Percentiles rank a stretch among this genome's conserved stretches.
Conservation (phyloP, 2,888 invertebrate species). For the Dromius quadrimaculatus region DNA sequence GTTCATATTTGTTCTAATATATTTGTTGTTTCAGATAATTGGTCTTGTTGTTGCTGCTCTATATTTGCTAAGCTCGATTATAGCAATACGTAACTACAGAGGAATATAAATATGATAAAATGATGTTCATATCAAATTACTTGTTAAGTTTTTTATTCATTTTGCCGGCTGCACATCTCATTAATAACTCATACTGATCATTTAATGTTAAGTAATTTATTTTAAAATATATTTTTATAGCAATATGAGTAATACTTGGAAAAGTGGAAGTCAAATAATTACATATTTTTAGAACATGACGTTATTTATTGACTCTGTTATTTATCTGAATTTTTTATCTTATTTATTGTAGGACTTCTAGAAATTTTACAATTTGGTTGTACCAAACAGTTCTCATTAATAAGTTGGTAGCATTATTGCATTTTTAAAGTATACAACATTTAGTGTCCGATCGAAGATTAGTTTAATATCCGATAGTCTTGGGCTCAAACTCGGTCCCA, state of each 20-base stretch:
- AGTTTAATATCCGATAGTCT: no score
- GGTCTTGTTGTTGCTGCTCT: constrained; percentile 79
- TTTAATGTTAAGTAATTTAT: constrained; percentile 21
- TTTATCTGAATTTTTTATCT: no score
- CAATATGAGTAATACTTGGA: no score
- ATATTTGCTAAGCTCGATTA: constrained; percentile 81
- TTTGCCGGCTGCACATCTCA: constrained; percentile 5
- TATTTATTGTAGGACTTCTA: no score
- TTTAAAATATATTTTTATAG: not conserved
- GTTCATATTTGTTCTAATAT: constrained; percentile 38
- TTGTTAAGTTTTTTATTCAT: not conserved
- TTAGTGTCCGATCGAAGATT: no score
- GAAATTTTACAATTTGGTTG: no score
- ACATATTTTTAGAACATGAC: not conserved
- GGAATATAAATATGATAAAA: constrained; percentile 70
- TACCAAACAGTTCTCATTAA: no score
- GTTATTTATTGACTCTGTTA: no score
- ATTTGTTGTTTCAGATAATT: constrained; percentile 74
- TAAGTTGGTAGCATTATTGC: no score
- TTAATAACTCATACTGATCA: not conserved
- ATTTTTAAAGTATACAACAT: no score
- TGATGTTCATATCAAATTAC: not conserved
- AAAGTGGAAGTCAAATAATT: not conserved
- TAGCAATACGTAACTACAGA: constrained; percentile 82
- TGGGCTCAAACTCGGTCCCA: no score